Evolutionary conservation across 2,113 vertebrate genomes (phyloP).

Genomic region (Neotoma lepida): DNA sequence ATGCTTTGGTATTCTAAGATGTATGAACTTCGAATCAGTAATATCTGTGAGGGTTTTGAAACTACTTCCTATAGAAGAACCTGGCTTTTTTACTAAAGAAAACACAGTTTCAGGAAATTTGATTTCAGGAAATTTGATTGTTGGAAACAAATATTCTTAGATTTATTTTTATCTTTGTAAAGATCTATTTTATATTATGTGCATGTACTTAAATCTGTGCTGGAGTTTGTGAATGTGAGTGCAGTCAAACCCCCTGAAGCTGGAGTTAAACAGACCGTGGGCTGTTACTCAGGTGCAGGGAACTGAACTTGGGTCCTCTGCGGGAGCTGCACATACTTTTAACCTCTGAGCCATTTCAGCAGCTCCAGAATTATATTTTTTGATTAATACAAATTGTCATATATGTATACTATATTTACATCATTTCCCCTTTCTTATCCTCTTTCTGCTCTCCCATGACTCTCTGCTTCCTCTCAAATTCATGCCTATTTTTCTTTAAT

Average conservation of each 20-base stretch:
- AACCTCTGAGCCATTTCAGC: not conserved
- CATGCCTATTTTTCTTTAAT: not conserved
- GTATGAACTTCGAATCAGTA: not conserved
- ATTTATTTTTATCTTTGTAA: not conserved
- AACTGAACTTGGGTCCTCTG: not conserved
- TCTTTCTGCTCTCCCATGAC: too few relatives aligned
- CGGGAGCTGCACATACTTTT: not conserved
- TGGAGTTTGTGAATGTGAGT: not conserved
- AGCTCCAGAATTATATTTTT: not conserved
- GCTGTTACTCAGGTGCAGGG: not conserved
- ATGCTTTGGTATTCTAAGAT: not conserved
- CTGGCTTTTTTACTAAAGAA: slow-evolving; percentile 5
- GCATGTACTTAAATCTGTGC: too few relatives aligned
- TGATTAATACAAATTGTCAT: not conserved
- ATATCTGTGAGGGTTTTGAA: not conserved
- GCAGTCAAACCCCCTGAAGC: not conserved
- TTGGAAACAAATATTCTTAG: not conserved
- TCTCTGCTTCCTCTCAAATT: not conserved
- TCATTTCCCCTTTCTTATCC: not conserved
- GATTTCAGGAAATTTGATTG: not conserved
- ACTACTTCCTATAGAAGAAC: slow-evolving; percentile 12
- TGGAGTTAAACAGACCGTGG: not conserved
- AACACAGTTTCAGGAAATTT: not conserved
- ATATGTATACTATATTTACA: not conserved
- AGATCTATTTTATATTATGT: not conserved